Conservation (phyloP, 2,113 vertebrate genomes). For the Himantopus leucocephalus region DNA sequence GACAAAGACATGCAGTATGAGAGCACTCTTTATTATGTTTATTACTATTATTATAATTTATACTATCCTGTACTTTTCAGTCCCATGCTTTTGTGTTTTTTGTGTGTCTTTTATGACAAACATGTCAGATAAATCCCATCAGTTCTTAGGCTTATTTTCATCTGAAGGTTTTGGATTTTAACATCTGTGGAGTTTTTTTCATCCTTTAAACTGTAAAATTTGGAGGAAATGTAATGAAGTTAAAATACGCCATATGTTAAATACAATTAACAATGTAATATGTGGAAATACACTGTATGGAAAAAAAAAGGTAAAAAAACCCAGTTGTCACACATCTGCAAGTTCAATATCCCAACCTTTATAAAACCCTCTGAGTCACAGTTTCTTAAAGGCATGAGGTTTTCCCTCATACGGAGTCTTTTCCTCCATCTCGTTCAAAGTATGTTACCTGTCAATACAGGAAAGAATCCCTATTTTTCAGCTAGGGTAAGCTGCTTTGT, state of each 20-base stretch:
- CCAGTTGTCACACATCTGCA: not conserved
- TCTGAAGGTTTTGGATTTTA: not conserved
- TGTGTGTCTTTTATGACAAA: not conserved
- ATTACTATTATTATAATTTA: not conserved
- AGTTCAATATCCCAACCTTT: not conserved
- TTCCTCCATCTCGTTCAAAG: not conserved
- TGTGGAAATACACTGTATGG: not conserved
- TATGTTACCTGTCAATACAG: not conserved
- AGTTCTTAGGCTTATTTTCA: not conserved
- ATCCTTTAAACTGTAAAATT: not conserved
- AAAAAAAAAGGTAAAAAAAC: not conserved
- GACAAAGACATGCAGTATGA: not conserved
- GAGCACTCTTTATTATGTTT: not conserved
- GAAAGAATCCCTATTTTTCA: not conserved
- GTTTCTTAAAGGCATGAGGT: not conserved
- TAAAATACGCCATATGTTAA: too few species aligned
- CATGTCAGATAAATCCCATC: not conserved
- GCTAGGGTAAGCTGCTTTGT: not conserved
- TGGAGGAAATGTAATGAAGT: too few species aligned
- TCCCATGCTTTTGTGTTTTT: not conserved
- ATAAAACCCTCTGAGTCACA: not conserved
- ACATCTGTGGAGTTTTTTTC: accelerated
- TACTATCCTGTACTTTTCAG: not conserved
- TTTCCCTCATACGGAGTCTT: not conserved
- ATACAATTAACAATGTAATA: too few species aligned